These are phyloP conservation scores for Zhuqinia jingwanae DNA, from an alignment of 2,888 invertebrate genomes.

Conservation along the genomic window DNA sequence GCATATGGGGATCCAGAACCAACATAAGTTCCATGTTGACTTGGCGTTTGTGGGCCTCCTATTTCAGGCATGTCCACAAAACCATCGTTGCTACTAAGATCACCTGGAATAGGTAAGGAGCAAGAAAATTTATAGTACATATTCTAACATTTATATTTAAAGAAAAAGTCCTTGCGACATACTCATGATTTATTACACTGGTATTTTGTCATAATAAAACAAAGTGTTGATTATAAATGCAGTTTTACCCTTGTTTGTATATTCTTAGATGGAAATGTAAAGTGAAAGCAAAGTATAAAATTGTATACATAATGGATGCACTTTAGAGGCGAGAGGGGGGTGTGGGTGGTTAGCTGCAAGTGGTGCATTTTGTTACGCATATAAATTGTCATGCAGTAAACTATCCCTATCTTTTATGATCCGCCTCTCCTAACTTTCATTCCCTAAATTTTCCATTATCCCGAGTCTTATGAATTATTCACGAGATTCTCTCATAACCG, in stretches of 20 bases:
- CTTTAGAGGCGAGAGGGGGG: background rate
- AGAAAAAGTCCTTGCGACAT: background rate
- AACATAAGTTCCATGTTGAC: conserved; percentile 92
- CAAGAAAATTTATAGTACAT: conserved; percentile 5
- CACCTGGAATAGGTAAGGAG: conserved; percentile 82
- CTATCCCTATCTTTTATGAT: background rate
- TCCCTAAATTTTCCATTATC: conserved; percentile 54
- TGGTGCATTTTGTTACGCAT: conserved; percentile 22
- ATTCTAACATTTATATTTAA: background rate
- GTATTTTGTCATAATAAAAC: background rate
- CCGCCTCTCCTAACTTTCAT: background rate
- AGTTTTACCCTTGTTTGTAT: conserved; percentile 1
- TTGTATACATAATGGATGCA: background rate
- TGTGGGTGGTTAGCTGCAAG: background rate
- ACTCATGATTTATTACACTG: background rate
- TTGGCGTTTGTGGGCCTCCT: conserved; percentile 84
- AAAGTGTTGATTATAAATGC: conserved; percentile 29
- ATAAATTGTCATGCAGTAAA: conserved; percentile 22
- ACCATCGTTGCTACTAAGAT: conserved; percentile 92
- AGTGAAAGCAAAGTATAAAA: conserved; percentile 1
- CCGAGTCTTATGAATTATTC: conserved; percentile 74
- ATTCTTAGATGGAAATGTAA: background rate
- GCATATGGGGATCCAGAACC: conserved; percentile 86
- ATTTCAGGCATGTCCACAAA: conserved; percentile 81
- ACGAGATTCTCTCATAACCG: conserved; percentile 77